Evolutionary conservation across 1,140 invertebrate species (phyloP), one percentile per base, ranked within the genome.

Genomic region (Drosophila simulans): DNA sequence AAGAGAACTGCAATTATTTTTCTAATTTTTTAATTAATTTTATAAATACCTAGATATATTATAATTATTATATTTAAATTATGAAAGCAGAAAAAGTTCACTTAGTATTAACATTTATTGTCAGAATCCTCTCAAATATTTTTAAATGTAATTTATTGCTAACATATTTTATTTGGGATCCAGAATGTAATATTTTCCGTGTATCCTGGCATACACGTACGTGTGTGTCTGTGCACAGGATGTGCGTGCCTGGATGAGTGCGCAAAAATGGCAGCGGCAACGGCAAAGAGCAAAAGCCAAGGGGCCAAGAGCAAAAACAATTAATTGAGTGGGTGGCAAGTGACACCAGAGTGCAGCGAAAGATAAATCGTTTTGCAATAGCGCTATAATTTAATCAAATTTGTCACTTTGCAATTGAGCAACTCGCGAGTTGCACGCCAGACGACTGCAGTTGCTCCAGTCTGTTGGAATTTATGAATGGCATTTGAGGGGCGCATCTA

Each of bases 281-380:
- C 40, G 66, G 45, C 40, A 72, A 53, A 39, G 43, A 17, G 63
- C 39, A 66, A 60, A 66, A 63, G 73, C 43, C 73, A 81, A 57
- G 48, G 59, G 79, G 45, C 57, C 57, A 75, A 69, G 42, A 43
- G 84, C 71, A 80, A 77, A 89, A 88, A 89, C 76, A 88, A 88
- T 89, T 89, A 89, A 89, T 84, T 89, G 80, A 90, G 80, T 84
- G 84, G 80, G 59, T 66, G 71, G 49, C 60, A 66, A 68, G 55
- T 42, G 52, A 59, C 62, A 60, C 63, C 37, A 52, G 74, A 59
- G 75, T 88, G 84, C 83, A 68, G 59, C 83, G 63, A 77, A 84
- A 89, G 84, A 88, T 89, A 89, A 88, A 88, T 89, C 85, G 84
- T 55, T 88, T 89, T 89, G 84, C 84, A 89, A 88, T 89, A 84